Base-by-base conservation (phyloP, 2,888 invertebrate species). In the Galeruca laticollis region DNA sequence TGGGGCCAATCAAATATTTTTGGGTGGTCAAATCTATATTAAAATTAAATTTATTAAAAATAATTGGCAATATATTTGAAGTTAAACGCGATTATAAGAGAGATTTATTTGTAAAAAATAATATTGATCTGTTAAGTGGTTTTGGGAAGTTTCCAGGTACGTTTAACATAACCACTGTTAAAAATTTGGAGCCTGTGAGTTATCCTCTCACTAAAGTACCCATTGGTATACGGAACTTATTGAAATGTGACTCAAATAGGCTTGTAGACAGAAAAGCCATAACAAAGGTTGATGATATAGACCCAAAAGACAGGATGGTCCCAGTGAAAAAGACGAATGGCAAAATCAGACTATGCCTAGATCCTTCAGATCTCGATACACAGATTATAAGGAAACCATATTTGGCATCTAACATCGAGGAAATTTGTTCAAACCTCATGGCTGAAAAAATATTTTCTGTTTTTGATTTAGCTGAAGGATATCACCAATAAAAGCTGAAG, bases 251-350 rank as follows among this genome's bases (percentile, higher is more conserved):
- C 4, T 5, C n/a, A n/a, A 3, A 40, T n/a, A 40, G n/a, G 4
- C n/a, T 40, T 13, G 40, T 40, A 5, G n/a, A 40, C 5, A 10
- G 40, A 11, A 40, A 40, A 11, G 40, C 40, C 5, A 40, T 40
- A 40, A 11, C 13, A 11, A 11, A 40, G n/a, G 40, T 40, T 0
- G 13, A 40, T n/a, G n/a, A n/a, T n/a, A n/a, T n/a, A n/a, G n/a
- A n/a, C n/a, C n/a, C n/a, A n/a, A n/a, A n/a, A n/a, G n/a, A n/a
- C n/a, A n/a, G n/a, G n/a, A n/a, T n/a, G n/a, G n/a, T n/a, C n/a
- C n/a, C n/a, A n/a, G n/a, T n/a, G n/a, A n/a, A n/a, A 61, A 70
- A 66, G 56, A 11, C 43, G 1, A 70, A 70, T 54, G 66, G 60
- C 10, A 70, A 70, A 60, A 47, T 69, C 11, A 63, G 64, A 15